Conservation (phyloP, 2,888 invertebrate species). For the Zeuzera pyrina region DNA sequence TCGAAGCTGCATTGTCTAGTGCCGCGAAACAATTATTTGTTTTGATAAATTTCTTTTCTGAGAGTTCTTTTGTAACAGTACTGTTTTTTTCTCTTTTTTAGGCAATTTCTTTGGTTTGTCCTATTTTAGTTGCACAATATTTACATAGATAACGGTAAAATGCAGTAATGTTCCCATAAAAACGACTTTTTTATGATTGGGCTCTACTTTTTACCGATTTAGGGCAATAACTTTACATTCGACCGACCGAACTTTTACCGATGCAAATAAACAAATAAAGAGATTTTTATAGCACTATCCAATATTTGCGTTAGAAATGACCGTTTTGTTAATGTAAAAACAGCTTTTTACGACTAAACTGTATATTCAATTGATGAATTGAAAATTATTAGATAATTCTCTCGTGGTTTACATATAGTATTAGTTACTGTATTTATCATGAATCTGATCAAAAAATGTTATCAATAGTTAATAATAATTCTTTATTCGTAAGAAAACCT, state of each 20-base stretch:
- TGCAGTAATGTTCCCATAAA: slow-evolving; percentile 21
- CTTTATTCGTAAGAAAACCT: too few species aligned
- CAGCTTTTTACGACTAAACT: too few species aligned
- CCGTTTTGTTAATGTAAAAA: too few species aligned
- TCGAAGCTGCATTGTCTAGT: too few species aligned
- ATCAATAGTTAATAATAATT: too few species aligned
- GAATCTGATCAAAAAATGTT: too few species aligned
- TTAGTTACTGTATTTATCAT: too few species aligned
- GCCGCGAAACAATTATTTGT: too few species aligned
- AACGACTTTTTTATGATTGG: slow-evolving; percentile 46
- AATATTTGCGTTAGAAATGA: too few species aligned
- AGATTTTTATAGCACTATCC: slow-evolving; percentile 59
- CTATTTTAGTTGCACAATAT: slow-evolving; percentile 21
- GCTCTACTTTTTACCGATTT: slow-evolving; percentile 64
- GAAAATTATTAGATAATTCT: too few species aligned
- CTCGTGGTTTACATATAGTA: too few species aligned
- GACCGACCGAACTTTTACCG: background rate
- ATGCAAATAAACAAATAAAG: slow-evolving; percentile 41
- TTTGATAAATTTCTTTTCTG: background rate
- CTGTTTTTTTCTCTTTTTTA: background rate
- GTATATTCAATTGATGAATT: too few species aligned
- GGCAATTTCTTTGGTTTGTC: slow-evolving; percentile 5
- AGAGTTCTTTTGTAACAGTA: background rate
- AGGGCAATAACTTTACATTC: slow-evolving; percentile 33
- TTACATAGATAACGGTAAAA: slow-evolving; percentile 37